phyloP scores from a whole-genome alignment of 2,888 invertebrate genomes.

The Pseudanteris insignis region DNA sequence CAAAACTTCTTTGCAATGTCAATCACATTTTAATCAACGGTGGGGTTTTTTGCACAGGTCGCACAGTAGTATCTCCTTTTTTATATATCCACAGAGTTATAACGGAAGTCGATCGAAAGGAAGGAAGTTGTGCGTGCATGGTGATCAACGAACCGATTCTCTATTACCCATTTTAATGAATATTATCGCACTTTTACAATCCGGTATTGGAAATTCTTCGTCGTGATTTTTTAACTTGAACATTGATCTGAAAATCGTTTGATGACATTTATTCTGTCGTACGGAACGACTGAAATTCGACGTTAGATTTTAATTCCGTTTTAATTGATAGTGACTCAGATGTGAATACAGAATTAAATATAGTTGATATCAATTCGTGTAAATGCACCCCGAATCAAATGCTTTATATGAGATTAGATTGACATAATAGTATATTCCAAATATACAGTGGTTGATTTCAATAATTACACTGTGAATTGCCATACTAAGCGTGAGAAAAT shows the following conservation, averaged over 20 bases:
- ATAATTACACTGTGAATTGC: conserved; percentile 19
- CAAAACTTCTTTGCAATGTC: neutral
- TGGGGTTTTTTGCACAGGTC: conserved; percentile 13
- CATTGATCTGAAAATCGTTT: too few species aligned
- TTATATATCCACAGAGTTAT: conserved; percentile 30
- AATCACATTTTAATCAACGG: conserved; percentile 24
- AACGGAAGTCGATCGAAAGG: conserved; percentile 55
- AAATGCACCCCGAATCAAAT: neutral
- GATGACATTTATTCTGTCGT: too few species aligned
- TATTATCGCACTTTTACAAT: conserved; percentile 29
- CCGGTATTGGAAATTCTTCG: too few species aligned
- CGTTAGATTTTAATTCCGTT: too few species aligned
- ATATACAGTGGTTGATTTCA: conserved; percentile 27
- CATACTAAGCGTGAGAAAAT: conserved; percentile 29
- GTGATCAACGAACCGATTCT: conserved; percentile 49
- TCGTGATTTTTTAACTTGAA: too few species aligned
- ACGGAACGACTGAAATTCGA: too few species aligned
- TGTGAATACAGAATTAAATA: too few species aligned
- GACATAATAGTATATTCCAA: conserved; percentile 15
- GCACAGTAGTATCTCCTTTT: conserved; percentile 29
- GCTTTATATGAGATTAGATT: conserved; percentile 18
- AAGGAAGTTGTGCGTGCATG: conserved; percentile 54
- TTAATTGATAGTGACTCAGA: too few species aligned
- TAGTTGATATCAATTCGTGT: neutral
- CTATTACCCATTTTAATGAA: conserved; percentile 26